A percentile compares a stretch with the other conserved stretches of the same genome.
phyloP scores from a whole-genome alignment of 2,113 vertebrate genomes.

The Hippocampus comes region DNA sequence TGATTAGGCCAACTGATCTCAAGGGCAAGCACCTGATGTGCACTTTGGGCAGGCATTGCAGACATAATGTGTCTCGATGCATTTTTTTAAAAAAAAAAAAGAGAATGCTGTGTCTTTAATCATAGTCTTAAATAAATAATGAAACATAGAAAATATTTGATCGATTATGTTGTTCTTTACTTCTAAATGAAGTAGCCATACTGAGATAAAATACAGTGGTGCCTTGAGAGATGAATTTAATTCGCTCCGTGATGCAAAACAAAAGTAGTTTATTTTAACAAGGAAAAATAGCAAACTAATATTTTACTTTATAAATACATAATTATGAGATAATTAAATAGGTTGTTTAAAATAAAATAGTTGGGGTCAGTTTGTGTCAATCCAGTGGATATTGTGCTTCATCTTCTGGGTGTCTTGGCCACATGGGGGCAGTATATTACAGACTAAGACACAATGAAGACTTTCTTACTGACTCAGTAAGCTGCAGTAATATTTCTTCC shows the following conservation, averaged over 20 bases:
- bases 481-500: background rate
- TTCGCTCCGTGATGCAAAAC: background rate
- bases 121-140: constrained; percentile 33
- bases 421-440: background rate
- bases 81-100: constrained; percentile 4
- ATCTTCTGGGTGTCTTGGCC: background rate
- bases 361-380: background rate
- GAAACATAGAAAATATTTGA: constrained; percentile 36
- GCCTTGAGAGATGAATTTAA: background rate
- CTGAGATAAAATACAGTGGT: constrained; percentile 26
- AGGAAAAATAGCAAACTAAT: background rate
- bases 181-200: constrained; percentile 33
- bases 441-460: background rate
- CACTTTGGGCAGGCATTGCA: constrained; percentile 29
- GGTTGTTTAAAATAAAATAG: background rate
- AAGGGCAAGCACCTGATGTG: constrained; percentile 42
- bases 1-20: constrained; percentile 30
- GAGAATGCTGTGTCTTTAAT: constrained; percentile 42
- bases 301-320: background rate
- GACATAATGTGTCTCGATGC: constrained; percentile 23
- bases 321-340: background rate
- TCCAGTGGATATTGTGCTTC: background rate
- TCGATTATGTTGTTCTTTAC: constrained; percentile 29
- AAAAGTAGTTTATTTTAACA: background rate
- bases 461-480: background rate